Conservation (phyloP, 2,797 vertebrate genomes). For the Cirrhinus mrigala region DNA sequence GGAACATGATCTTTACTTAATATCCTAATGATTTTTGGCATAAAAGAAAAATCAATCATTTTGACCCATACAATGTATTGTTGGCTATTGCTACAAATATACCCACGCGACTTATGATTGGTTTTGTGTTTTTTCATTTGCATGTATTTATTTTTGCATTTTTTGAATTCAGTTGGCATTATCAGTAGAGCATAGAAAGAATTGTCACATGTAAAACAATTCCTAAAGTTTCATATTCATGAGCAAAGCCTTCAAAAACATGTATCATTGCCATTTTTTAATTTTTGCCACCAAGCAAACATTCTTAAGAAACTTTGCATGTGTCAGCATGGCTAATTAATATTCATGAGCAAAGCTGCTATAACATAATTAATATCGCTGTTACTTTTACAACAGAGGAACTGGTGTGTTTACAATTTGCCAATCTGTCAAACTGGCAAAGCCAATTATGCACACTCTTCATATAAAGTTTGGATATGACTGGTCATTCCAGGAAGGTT, state of each 20-base stretch:
- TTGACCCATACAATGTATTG: too few species aligned
- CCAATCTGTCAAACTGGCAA: neutral
- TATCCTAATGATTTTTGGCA: too few species aligned
- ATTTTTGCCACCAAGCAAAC: neutral
- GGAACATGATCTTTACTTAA: too few species aligned
- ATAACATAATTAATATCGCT: neutral
- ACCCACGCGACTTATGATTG: too few species aligned
- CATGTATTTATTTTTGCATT: too few species aligned
- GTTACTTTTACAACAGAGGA: neutral
- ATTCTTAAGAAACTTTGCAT: neutral
- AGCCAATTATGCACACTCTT: neutral
- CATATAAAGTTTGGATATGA: neutral
- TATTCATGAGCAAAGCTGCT: neutral
- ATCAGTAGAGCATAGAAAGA: neutral
- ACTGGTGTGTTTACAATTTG: neutral
- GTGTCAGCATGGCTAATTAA: neutral
- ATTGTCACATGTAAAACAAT: neutral
- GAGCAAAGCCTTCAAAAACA: neutral
- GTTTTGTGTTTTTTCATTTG: too few species aligned
- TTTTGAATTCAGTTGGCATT: neutral
- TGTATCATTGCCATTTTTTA: fast-evolving
- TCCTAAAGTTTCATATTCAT: slow-evolving; percentile 1
- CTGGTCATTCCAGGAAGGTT: neutral
- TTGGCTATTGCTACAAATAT: too few species aligned
- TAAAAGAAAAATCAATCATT: too few species aligned